A percentile compares a stretch with the other conserved stretches of the same genome.
These are phyloP conservation scores for Amiota mariae DNA, from an alignment of 2,888 invertebrate genomes.

Conservation along the genomic window DNA sequence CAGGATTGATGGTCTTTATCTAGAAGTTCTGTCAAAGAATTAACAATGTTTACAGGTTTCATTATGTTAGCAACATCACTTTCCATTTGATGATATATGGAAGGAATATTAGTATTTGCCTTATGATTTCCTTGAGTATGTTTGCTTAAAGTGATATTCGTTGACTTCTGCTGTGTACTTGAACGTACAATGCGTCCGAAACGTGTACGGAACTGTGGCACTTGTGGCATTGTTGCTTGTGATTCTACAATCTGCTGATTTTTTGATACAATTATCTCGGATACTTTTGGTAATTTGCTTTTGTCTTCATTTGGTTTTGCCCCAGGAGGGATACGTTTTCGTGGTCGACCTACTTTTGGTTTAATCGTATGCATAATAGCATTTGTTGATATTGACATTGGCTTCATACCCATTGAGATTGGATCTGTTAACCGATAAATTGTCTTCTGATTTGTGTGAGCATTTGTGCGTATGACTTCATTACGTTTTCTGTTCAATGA, in stretches of 20 bases:
- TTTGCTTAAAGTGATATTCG: constrained; percentile 3
- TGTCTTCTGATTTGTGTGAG: constrained; percentile 63
- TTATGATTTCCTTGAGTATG: not conserved
- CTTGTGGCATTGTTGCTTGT: constrained; percentile 3
- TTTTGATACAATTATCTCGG: not conserved
- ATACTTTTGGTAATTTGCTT: not conserved
- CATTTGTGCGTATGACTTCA: constrained; percentile 66
- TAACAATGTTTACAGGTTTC: no score
- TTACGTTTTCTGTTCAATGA: constrained; percentile 60
- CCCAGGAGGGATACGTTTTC: constrained; percentile 48
- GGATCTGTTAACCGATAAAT: constrained; percentile 69
- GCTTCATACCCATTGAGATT: constrained; percentile 58
- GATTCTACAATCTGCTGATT: not conserved
- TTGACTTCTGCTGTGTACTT: not conserved
- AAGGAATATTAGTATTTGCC: no score
- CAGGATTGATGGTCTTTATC: constrained; percentile 51
- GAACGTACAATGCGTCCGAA: constrained; percentile 61
- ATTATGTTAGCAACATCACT: no score
- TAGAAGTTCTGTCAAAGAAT: no score
- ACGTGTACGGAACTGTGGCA: constrained; percentile 53
- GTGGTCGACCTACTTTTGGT: constrained; percentile 51
- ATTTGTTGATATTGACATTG: not conserved
- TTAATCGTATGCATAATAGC: constrained; percentile 12
- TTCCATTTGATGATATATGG: no score
- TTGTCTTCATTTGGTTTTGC: constrained; percentile 16